Evolutionary conservation across 2,113 vertebrate genomes (phyloP).

Genomic region (Sinocyclocheilus anophthalmus): DNA sequence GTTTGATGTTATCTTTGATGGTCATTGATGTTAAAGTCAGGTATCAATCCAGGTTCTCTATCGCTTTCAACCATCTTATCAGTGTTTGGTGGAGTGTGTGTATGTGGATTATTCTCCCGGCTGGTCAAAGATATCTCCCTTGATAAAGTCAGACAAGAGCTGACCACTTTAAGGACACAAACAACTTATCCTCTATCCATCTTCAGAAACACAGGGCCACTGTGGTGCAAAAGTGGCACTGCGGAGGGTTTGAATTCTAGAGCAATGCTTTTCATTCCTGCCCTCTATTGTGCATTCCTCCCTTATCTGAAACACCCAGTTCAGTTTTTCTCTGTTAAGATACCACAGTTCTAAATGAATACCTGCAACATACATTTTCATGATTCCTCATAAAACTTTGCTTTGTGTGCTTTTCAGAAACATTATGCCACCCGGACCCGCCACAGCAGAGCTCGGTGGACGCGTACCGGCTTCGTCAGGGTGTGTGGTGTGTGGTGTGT

Average conservation of each 20-base stretch:
- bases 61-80: conserved; percentile 47
- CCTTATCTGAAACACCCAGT: not conserved
- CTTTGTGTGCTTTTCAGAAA: conserved; percentile 79
- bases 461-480: conserved; percentile 96
- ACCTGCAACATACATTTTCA: not conserved
- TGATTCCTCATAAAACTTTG: conserved; percentile 13
- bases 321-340: not conserved
- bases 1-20: not conserved
- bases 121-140: conserved; percentile 41
- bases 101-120: conserved; percentile 36
- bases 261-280: not conserved
- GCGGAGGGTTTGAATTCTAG: not conserved
- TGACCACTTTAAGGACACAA: conserved; percentile 9
- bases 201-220: conserved; percentile 3
- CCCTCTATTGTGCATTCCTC: not conserved
- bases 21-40: not conserved
- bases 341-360: too few species aligned
- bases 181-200: conserved; percentile 6
- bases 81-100: conserved; percentile 13
- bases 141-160: conserved; percentile 43
- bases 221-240: not conserved
- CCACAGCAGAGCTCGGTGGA: conserved; percentile 98
- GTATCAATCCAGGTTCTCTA: conserved; percentile 1
- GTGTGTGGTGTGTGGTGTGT: conserved; percentile 89
- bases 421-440: conserved; percentile 96